These are phyloP conservation scores for Pelodytes ibericus DNA, from an alignment of 2,797 vertebrate species.

Conservation along the genomic window DNA sequence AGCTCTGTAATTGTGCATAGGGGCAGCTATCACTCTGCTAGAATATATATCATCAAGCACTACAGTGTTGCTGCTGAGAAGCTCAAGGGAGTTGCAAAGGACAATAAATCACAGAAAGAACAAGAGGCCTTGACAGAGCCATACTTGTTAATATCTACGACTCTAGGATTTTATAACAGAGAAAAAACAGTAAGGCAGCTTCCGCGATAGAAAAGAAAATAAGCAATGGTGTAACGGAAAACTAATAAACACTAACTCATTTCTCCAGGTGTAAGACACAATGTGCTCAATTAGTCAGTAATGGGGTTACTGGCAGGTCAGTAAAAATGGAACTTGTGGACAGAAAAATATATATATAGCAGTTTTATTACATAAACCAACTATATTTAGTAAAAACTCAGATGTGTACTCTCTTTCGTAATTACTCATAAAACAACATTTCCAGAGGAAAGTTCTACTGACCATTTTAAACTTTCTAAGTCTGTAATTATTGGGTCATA, in stretches of 20 bases:
- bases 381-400: too few relatives aligned
- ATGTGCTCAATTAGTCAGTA: background rate
- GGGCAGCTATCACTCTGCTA: background rate
- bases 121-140: slow-evolving; percentile 14
- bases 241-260: background rate
- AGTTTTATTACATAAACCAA: too few relatives aligned
- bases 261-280: background rate
- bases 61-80: slow-evolving; percentile 1
- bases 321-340: background rate
- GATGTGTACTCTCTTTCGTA: too few relatives aligned
- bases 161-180: background rate
- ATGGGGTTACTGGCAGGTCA: background rate
- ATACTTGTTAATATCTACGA: background rate
- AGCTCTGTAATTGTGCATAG: background rate
- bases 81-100: slow-evolving; percentile 10
- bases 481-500: background rate
- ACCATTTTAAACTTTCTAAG: background rate
- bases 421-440: too few relatives aligned
- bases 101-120: slow-evolving; percentile 13
- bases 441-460: too few relatives aligned
- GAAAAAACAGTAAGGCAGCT: background rate
- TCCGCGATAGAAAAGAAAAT: background rate
- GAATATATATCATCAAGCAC: background rate
- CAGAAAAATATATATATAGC: too few relatives aligned
- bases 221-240: background rate